Percentiles rank a stretch among this genome's conserved stretches.
Conservation (phyloP, 2,113 vertebrate species). For the Mixornis gularis region DNA sequence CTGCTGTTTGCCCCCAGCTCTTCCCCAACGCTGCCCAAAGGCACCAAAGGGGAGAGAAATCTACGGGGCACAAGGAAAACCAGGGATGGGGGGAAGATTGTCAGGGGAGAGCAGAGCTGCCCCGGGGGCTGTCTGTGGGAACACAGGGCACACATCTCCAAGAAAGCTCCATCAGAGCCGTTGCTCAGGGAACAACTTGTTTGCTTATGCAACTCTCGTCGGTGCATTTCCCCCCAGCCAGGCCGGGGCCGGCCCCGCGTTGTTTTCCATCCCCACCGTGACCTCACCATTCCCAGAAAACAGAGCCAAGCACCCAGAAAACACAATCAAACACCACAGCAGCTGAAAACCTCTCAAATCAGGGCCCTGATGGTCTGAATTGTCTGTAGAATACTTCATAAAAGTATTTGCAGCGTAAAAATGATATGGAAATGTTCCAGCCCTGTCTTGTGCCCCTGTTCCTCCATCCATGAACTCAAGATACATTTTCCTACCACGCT, state of each 20-base stretch:
- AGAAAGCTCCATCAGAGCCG: neutral
- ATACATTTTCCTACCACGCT: rapidly evolving
- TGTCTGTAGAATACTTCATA: neutral
- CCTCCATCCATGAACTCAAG: neutral
- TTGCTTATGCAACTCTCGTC: neutral
- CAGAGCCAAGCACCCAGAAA: neutral
- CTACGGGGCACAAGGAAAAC: rapidly evolving
- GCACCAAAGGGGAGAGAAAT: neutral
- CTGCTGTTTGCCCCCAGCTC: neutral
- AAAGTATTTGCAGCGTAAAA: rapidly evolving
- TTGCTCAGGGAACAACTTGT: slow-evolving; percentile 39
- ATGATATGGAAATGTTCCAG: rapidly evolving
- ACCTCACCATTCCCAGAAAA: neutral
- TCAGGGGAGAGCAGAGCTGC: neutral
- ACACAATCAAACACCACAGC: neutral
- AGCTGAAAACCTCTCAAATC: neutral
- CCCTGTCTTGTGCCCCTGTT: neutral
- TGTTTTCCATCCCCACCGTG: neutral
- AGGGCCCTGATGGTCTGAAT: rapidly evolving
- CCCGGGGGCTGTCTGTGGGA: neutral
- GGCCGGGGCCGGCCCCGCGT: neutral
- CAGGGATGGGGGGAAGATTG: rapidly evolving
- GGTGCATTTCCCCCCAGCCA: neutral
- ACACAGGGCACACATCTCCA: neutral
- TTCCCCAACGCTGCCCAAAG: neutral